Evolutionary conservation across 2,113 vertebrate species (phyloP).

Genomic region (Malurus cyaneus): DNA sequence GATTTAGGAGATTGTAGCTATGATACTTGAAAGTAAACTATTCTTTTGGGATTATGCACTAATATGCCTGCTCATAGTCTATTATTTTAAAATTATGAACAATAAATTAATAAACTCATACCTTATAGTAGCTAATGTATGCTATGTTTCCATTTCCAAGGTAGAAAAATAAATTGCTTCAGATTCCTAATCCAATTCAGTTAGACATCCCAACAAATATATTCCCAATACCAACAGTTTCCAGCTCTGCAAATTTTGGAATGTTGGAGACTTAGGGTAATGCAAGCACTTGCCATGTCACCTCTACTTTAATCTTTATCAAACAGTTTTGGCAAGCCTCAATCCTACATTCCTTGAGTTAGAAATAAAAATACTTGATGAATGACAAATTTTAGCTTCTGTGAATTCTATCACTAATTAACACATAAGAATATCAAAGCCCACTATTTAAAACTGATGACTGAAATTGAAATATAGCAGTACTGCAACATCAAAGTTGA

Average conservation of each 20-base stretch:
- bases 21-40: not conserved
- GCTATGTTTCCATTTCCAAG: not conserved
- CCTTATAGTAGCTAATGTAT: not conserved
- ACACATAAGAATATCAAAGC: not conserved
- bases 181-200: not conserved
- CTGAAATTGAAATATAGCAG: not conserved
- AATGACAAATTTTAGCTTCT: not conserved
- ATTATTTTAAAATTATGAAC: not conserved
- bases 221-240: not conserved
- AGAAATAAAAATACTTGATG: not conserved
- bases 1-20: not conserved
- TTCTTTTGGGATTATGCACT: not conserved
- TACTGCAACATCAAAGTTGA: not conserved
- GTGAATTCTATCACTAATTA: not conserved
- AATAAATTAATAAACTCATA: not conserved
- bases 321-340: not conserved
- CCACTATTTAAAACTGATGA: not conserved
- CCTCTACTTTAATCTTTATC: not conserved
- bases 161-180: not conserved
- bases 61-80: not conserved
- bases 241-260: not conserved
- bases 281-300: not conserved
- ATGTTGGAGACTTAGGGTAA: not conserved
- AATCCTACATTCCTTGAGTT: not conserved
- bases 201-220: accelerated